Conservation (phyloP, 2,113 vertebrate genomes). For the Triplophysa tibetana region DNA sequence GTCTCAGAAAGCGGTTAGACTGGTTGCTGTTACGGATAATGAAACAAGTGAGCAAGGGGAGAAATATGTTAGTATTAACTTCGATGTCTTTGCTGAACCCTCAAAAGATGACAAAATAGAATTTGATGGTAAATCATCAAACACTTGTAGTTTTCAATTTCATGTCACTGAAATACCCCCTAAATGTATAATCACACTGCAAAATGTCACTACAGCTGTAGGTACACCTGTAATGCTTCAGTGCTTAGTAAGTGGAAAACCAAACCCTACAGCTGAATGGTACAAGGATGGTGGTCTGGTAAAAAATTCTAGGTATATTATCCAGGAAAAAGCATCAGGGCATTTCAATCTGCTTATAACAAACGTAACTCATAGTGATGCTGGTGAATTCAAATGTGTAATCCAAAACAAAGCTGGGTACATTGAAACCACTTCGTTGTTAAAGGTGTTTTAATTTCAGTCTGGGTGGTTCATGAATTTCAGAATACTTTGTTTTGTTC, state of each 20-base stretch:
- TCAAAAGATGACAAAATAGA: conserved; percentile 81
- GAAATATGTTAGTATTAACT: conserved; percentile 76
- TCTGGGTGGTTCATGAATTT: background rate
- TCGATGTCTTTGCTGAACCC: conserved; percentile 82
- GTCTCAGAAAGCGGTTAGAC: conserved; percentile 75
- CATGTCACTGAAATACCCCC: conserved; percentile 85
- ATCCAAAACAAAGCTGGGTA: conserved; percentile 84
- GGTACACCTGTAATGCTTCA: conserved; percentile 86
- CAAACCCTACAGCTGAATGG: conserved; percentile 81
- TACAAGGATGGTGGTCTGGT: conserved; percentile 82
- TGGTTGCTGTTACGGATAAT: conserved; percentile 77
- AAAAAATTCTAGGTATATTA: conserved; percentile 79
- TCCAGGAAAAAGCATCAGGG: conserved; percentile 82
- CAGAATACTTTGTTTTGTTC: conserved; percentile 19
- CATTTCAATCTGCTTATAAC: conserved; percentile 86
- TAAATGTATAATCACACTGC: conserved; percentile 82
- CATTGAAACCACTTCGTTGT: conserved; percentile 77
- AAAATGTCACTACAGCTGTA: conserved; percentile 77
- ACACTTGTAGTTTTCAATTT: conserved; percentile 88
- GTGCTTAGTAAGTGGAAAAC: conserved; percentile 86
- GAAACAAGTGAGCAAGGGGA: conserved; percentile 76
- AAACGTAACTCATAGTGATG: conserved; percentile 77
- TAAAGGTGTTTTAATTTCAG: conserved; percentile 78
- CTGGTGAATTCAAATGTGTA: conserved; percentile 88
- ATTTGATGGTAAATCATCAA: conserved; percentile 82